phyloP scores from a whole-genome alignment of 2,888 invertebrate species.

The Caenorhabditis auriculariae region DNA sequence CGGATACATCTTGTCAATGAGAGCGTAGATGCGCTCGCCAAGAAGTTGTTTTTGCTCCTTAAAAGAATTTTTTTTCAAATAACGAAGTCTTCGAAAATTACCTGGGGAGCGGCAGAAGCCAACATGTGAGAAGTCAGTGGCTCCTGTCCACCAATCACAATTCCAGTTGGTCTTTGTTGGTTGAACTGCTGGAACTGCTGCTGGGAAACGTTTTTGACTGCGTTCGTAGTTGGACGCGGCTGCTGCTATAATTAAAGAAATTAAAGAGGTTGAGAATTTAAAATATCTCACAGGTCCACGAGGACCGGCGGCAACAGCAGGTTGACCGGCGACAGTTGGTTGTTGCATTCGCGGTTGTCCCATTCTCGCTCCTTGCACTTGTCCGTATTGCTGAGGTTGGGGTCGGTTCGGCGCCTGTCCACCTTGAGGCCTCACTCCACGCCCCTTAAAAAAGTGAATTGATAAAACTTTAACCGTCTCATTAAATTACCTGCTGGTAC shows the following conservation, averaged over 20 bases:
- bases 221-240: background rate
- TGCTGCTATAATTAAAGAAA: background rate
- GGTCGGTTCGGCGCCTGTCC: constrained; percentile 19
- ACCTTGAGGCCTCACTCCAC: constrained; percentile 15
- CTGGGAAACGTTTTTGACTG: background rate
- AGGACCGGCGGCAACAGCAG: no score
- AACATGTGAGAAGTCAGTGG: constrained; percentile 92
- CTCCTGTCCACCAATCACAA: constrained; percentile 76
- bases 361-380: background rate
- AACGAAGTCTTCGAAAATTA: background rate
- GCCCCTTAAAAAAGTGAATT: constrained; percentile 9
- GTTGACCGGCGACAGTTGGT: background rate
- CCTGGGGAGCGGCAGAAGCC: constrained; percentile 86
- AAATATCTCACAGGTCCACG: no score
- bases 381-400: constrained; percentile 9
- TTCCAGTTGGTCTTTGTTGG: constrained; percentile 19
- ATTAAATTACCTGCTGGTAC: no score
- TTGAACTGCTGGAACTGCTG: background rate
- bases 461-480: no score
- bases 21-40: constrained; percentile 94
- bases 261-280: no score
- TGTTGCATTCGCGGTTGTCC: constrained; percentile 1
- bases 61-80: constrained; percentile 6
- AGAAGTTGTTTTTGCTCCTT: constrained; percentile 97
- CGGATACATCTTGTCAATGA: constrained; percentile 65